Base-by-base conservation (phyloP, 1,140 invertebrate genomes). In the Neodiprion virginianus region DNA sequence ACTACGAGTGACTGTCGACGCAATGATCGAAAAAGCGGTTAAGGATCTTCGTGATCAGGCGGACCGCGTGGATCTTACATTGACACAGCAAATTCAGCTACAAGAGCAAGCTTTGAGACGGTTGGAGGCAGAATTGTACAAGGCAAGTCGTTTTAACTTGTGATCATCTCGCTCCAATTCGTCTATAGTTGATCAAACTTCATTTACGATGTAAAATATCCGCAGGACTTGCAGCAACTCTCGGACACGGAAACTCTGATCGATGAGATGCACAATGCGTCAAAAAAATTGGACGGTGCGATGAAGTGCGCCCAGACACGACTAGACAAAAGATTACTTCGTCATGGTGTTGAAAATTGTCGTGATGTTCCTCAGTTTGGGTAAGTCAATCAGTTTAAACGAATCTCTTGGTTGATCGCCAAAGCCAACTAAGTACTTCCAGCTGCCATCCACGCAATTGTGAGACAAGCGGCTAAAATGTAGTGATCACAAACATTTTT, bases 261-360 rank as follows among this genome's bases (percentile, higher is more conserved):
- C 28, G 87, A 88, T 10, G 82, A 90, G 74, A 83, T 94, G 5
- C 89, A 90, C 74, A 84, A 84, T 21, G 90, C 90, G 12, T 88
- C 94, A 10, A 87, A 88, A 77, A 91, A 91, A 81, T 90, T 94
- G 82, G 93, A 95, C 79, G 86, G 89, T 11, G 91, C 92, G 5
- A 92, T 94, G 91, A 95, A 95, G 80, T 89, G 93, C 49, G 93
- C 93, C 28, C 94, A 95, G 83, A 94, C 93, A 0, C 90, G 94
- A 76, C 86, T 95, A 67, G 90, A 94, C 82, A 94, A 94, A 80
- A 89, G 93, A 75, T 87, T 89, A 50, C 87, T 87, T 74, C 87
- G 93, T 71, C 91, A 91, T 10, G 72, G 78, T 21, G 92, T 93
- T 8, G 94, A 95, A 85, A 93, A 90, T 79, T 93, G 93, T 74